Conservation (phyloP, 2,888 invertebrate species). For the Hirtodrosophila alboralis region DNA sequence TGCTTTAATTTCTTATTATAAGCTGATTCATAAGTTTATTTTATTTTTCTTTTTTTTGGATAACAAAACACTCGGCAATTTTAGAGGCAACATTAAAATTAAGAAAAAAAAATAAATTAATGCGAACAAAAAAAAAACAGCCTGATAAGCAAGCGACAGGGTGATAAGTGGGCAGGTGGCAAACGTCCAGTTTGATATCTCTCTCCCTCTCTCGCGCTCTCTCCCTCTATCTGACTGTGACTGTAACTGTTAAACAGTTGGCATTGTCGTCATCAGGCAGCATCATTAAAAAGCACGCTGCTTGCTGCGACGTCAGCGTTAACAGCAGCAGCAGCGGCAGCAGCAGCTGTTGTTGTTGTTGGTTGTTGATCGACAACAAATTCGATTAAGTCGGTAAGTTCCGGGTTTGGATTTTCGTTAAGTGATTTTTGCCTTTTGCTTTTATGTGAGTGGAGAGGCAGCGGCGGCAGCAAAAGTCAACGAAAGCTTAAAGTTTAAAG, state of each 20-base stretch:
- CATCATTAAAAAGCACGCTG: constrained; percentile 44
- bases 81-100: constrained; percentile 8
- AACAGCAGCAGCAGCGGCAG: constrained; percentile 25
- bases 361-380: constrained; percentile 72
- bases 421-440: constrained; percentile 49
- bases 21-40: constrained; percentile 75
- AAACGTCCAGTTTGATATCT: constrained; percentile 2
- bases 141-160: constrained; percentile 48
- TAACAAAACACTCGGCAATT: constrained; percentile 47
- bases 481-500: constrained; percentile 51
- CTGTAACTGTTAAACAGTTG: constrained; percentile 36
- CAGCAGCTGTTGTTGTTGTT: constrained; percentile 32
- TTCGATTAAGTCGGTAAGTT: constrained; percentile 76
- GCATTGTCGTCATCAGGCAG: constrained; percentile 44
- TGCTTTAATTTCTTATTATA: constrained; percentile 26
- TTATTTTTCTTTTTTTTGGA: constrained; percentile 66
- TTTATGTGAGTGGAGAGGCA: constrained; percentile 23
- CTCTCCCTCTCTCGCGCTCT: background rate
- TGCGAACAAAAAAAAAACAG: constrained; percentile 12
- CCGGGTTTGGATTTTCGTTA: constrained; percentile 77
- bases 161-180: constrained; percentile 31
- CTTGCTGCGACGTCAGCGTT: constrained; percentile 47
- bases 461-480: constrained; percentile 10
- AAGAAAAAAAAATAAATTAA: constrained; percentile 13
- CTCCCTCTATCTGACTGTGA: background rate